phyloP scores from a whole-genome alignment of 2,113 vertebrate genomes.

The Grallaria varia region DNA sequence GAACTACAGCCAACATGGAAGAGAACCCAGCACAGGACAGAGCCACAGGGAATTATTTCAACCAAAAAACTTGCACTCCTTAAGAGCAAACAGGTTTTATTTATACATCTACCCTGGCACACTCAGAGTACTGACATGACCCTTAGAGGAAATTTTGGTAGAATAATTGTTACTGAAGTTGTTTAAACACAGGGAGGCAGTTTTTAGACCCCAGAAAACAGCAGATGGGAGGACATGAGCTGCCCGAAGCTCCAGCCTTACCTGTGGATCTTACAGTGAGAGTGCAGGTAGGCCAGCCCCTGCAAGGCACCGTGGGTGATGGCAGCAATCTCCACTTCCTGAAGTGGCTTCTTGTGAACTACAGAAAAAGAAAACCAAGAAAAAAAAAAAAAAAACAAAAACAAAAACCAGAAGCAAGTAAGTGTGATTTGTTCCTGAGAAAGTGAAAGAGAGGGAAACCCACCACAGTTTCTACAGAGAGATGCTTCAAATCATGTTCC shows the following conservation, averaged over 20 bases:
- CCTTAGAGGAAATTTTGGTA: neutral
- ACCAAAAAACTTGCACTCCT: neutral
- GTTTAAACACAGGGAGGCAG: neutral
- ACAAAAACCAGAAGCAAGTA: neutral
- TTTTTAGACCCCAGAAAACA: neutral
- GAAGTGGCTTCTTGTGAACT: constrained; percentile 99
- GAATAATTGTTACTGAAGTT: neutral
- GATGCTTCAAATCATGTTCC: neutral
- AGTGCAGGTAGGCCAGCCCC: constrained; percentile 98
- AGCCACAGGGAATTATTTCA: neutral
- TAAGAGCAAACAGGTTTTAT: neutral
- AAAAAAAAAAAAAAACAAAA: neutral
- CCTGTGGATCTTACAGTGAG: constrained; percentile 97
- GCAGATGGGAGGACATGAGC: neutral
- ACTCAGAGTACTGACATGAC: neutral
- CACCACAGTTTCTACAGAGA: neutral
- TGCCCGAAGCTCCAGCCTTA: constrained; percentile 52
- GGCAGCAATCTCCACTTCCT: constrained; percentile 99
- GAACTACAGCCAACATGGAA: neutral
- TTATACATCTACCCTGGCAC: neutral
- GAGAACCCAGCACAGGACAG: neutral
- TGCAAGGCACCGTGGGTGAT: constrained; percentile 99
- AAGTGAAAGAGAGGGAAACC: neutral
- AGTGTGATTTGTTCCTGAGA: neutral
- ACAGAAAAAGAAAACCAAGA: fast-evolving